Evolutionary conservation across 2,113 vertebrate genomes (phyloP).

Genomic region (Falco punctatus): DNA sequence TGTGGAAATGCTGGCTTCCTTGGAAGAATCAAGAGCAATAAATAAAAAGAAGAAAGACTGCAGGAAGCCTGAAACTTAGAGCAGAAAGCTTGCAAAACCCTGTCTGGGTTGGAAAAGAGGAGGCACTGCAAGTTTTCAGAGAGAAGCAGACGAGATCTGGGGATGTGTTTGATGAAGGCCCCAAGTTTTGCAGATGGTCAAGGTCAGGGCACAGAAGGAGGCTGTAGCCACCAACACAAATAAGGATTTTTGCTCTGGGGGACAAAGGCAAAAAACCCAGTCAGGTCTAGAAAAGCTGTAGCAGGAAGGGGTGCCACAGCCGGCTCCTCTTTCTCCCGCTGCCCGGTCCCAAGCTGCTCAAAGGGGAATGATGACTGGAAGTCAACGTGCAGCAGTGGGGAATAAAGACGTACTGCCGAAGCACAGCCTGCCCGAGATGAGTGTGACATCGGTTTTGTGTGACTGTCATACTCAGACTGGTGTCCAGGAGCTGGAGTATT

Average conservation of each 20-base stretch:
- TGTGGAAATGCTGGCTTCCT: background rate
- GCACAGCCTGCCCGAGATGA: background rate
- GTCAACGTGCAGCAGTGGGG: accelerated
- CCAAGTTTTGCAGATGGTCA: accelerated
- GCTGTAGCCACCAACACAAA: background rate
- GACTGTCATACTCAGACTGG: background rate
- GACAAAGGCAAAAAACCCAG: background rate
- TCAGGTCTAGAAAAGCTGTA: background rate
- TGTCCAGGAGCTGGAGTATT: constrained; percentile 17
- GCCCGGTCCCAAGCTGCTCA: background rate
- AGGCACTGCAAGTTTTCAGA: background rate
- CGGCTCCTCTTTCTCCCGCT: background rate
- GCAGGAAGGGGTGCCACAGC: background rate
- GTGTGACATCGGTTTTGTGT: background rate
- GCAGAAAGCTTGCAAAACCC: background rate
- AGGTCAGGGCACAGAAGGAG: background rate
- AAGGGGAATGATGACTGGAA: background rate
- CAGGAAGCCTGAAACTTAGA: background rate
- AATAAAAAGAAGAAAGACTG: background rate
- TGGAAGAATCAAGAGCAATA: background rate
- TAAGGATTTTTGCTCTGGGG: background rate
- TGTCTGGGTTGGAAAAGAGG: background rate
- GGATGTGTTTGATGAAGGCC: background rate
- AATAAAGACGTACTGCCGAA: background rate
- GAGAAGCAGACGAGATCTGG: accelerated